Base-by-base conservation (phyloP, 2,888 invertebrate genomes). In the Netelia melanura region DNA sequence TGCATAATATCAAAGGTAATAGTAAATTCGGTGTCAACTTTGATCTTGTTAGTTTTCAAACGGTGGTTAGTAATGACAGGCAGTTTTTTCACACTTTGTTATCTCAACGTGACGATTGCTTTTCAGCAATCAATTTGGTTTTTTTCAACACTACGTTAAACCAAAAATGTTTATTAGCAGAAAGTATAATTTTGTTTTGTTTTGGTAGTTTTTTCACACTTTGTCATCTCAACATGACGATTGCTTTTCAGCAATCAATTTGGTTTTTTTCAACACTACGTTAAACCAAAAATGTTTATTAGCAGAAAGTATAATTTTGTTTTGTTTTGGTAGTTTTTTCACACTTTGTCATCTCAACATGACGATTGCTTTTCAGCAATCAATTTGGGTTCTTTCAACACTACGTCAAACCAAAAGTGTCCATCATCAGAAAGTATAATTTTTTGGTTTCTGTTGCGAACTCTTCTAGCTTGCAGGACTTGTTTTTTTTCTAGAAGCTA, bases 31-130 rank as follows among this genome's bases (percentile, higher is more conserved):
- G 38, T 67, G 43, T 25, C 25, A 67, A 76, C 43, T 54, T n/a
- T n/a, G 56, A 17, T 23, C 30, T 58, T 77, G 84, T 84, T 84
- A 84, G 77, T 77, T 54, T 23, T 21, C 65, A 77, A 44, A 74
- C 67, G 68, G 44, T 72, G 14, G 70, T 84, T 84, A 84, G 81
- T 81, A 56, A 48, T 30, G 14, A 56, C 84, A 84, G 64, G 81
- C 84, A 84, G 21, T 56, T 81, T 81, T 81, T 84, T 70, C 74
- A 84, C 81, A 74, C 84, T 74, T 81, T 77, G 64, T 56, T 11
- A 38, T 3, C 25, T 84, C 30, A 62, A 67, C 56, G 72, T 71
- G 23, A n/a, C 67, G 17, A 44, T 58, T 52, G 72, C 38, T 74
- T 64, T 81, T 70, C 76, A 81, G 81, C 70, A 75, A 52, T 84